Base-by-base conservation (phyloP, 2,888 invertebrate genomes). In the Automeris io region DNA sequence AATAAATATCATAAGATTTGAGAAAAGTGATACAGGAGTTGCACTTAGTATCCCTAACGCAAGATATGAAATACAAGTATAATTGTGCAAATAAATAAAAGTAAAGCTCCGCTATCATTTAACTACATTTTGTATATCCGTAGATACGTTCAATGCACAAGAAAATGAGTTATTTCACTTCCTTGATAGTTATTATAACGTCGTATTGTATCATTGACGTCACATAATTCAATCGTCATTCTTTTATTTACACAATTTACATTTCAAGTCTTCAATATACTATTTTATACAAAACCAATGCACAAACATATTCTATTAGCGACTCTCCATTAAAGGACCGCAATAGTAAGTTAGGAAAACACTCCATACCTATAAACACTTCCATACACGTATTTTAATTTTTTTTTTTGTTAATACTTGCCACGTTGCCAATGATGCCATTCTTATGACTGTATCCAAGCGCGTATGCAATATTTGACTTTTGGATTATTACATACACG, bases 131-230 rank as follows among this genome's bases (percentile, higher is more conserved):
- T n/a, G n/a, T n/a, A n/a, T n/a, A n/a, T n/a, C n/a, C n/a, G 13
- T 12, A 7, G 5, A 26, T 3, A 26, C 13, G 12, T 7, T 26
- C 11, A 25, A 26, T 26, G 25, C 13, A 26, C 25, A 26, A 7
- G 8, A 7, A 29, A 16, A 16, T 16, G 13, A 8, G 8, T 8
- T 13, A 16, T 16, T 16, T 29, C 16, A 29, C n/a, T 3, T 29
- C 5, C 29, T 13, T 16, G 34, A 25, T 38, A 13, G 16, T 33
- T 24, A 33, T 25, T 42, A 42, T 11, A 18, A 21, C 49, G 39
- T 43, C 23, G 43, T 42, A 47, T 46, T 47, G 47, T 42, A 40
- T 26, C 44, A 46, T 42, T 45, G 45, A 45, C 45, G 43, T 43
- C 40, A 34, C 41, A 41, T 26, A 43, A 33, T 16, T 21, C 34